Base-by-base conservation (phyloP, 2,888 invertebrate species). In the Cheilosia urbana region DNA sequence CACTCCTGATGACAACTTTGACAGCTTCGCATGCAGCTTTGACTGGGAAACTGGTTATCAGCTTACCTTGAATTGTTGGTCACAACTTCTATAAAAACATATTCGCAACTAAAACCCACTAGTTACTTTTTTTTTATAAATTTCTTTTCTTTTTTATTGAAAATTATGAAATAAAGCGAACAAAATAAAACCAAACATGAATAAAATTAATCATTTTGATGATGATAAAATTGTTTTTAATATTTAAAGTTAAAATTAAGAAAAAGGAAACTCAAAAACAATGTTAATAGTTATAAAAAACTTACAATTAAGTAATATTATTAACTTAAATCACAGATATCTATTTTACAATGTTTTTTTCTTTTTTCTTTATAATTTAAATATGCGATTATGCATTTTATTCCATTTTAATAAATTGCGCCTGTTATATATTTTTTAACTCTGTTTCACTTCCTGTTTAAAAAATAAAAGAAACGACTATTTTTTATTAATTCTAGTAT, bases 301-400 rank as follows among this genome's bases (percentile, higher is more conserved):
- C 84, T 85, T 85, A 85, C 71, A 76, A 66, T 71, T 80, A 80
- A 71, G 63, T 88, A 89, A 90, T 90, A 89, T 90, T 91, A 90
- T 90, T 91, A 91, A 91, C 91, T 91, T 91, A 91, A 91, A 91
- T 91, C 91, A 91, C 91, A 91, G 91, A 91, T 91, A 90, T 90
- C 90, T 85, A 85, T 85, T 80, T 85, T 80, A 85, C 84, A 84
- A 55, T 78, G 19, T 63, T 63, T 68, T 68, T 83, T 55, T 21
- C 21, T 47, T 27, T 47, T 5, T 65, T 58, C 2, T 57, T 75
- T 37, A 49, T 53, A 58, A 60, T 37, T 65, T 51, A 34, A 72
- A 9, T 34, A 45, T 53, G n/a, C n/a, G 42, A 55, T 66, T 76
- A 47, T 57, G 30, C 15, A 27, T 75, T 53, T 63, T 1, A 45